Base-by-base conservation (phyloP, 2,113 vertebrate species). In the Silurus meridionalis region DNA sequence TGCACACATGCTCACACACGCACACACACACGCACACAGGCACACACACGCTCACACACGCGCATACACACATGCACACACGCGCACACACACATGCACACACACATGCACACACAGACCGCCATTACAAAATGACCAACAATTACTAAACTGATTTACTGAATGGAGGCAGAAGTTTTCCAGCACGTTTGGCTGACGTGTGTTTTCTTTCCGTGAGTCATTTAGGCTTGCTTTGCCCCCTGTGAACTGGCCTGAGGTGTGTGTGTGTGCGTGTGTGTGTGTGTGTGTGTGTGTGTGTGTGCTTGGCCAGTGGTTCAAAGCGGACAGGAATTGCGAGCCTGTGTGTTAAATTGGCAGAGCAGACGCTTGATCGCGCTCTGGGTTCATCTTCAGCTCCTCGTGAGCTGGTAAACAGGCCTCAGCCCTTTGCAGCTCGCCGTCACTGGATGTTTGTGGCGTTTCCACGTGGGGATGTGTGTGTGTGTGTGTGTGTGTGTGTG, bases 241-340 rank as follows among this genome's bases (percentile, higher is more conserved):
- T 84, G 8, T 71, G 78, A 53, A 80, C 83, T 71, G 84, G 25
- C 87, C 85, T 71, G 85, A 88, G 87, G 74, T 78, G 21, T n/a
- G 46, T 50, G 19, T 6, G 14, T 53, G 50, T 50, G 19, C 2
- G 14, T 53, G 50, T 77, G 28, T 71, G 67, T 71, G 28, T 46
- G 67, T 71, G 67, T 72, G 69, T 72, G 15, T 48, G 37, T 9
- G 15, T 50, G 37, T 72, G 90, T 86, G 85, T 84, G 86, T 86
- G 91, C 89, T 89, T 83, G 89, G 89, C 88, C 58, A 71, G 89
- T 64, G 90, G 91, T 93, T 94, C 90, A 94, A 95, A 92, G 90
- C 11, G 87, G 57, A 19, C 88, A 91, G 92, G 92, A 93, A 94
- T 93, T 91, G 89, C 91, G 92, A 93, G 91, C 82, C 91, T 91